phyloP scores from a whole-genome alignment of 35 echinoderm and acorn worm genomes.

The Amphiura filiformis region DNA sequence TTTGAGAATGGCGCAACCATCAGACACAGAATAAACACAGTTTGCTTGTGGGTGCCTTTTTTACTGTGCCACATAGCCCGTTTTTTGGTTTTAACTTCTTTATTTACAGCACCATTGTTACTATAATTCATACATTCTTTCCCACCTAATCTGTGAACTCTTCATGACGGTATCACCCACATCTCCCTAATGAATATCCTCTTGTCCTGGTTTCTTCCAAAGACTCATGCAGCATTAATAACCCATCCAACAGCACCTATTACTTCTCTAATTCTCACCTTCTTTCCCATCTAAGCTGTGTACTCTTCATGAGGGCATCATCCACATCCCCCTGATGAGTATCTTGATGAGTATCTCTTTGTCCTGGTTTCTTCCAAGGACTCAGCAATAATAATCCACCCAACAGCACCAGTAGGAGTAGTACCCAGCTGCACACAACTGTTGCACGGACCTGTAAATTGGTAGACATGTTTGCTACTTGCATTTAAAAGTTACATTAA shows the following conservation, averaged over 20 bases:
- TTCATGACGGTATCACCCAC: neutral
- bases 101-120: too few species aligned
- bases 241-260: neutral
- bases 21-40: too few species aligned
- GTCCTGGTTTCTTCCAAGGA: neutral
- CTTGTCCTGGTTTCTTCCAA: neutral
- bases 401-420: neutral
- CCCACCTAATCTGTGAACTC: neutral
- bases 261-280: too few species aligned
- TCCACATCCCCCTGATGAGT: neutral
- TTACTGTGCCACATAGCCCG: too few species aligned
- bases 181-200: neutral
- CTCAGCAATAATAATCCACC: neutral
- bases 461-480: neutral
- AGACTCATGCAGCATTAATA: neutral
- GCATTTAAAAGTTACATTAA: neutral
- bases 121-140: too few species aligned
- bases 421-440: neutral
- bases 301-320: neutral
- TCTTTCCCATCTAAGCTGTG: neutral
- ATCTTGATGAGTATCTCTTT: neutral
- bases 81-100: too few species aligned
- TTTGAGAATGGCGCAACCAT: too few species aligned
- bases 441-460: slow-evolving; percentile 2
- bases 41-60: too few species aligned